Percentiles rank a stretch among this genome's conserved stretches.
phyloP scores from a whole-genome alignment of 1,140 invertebrate species.

The Belonocnema kinseyi region DNA sequence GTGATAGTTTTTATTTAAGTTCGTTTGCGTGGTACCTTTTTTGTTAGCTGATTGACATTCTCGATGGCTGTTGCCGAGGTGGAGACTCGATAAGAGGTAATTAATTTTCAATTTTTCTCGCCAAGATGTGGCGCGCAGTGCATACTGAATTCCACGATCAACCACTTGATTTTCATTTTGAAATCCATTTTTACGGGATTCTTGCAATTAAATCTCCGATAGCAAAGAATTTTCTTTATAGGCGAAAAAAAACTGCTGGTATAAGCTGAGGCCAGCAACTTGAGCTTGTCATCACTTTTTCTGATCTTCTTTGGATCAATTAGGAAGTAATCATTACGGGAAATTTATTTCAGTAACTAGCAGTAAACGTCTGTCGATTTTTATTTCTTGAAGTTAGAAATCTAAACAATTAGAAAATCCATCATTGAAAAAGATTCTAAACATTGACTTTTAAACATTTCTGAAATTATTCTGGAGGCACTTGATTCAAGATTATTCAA shows the following conservation, averaged over 20 bases:
- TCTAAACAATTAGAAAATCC: too few species aligned
- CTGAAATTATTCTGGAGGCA: too few species aligned
- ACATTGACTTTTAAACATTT: too few species aligned
- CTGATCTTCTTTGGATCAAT: too few species aligned
- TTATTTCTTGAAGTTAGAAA: too few species aligned
- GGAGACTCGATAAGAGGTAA: conserved; percentile 6
- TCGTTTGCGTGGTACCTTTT: not conserved
- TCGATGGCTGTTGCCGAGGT: not conserved
- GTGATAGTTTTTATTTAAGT: not conserved
- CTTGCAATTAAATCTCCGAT: not conserved
- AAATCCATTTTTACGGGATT: not conserved
- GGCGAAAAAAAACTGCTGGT: not conserved
- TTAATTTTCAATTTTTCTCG: not conserved
- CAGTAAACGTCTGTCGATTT: too few species aligned
- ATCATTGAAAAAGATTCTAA: too few species aligned
- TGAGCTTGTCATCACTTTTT: too few species aligned
- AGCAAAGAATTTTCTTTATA: not conserved
- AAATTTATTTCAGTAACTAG: too few species aligned
- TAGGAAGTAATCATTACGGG: too few species aligned
- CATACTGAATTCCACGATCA: not conserved
- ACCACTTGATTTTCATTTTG: not conserved
- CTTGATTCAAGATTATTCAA: too few species aligned
- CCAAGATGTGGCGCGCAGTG: not conserved
- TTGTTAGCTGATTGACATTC: conserved; percentile 6
- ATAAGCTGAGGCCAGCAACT: too few species aligned